Evolutionary conservation across 2,113 vertebrate species (phyloP), one percentile per base, ranked within the genome.

Genomic region (Dasyornis broadbenti): DNA sequence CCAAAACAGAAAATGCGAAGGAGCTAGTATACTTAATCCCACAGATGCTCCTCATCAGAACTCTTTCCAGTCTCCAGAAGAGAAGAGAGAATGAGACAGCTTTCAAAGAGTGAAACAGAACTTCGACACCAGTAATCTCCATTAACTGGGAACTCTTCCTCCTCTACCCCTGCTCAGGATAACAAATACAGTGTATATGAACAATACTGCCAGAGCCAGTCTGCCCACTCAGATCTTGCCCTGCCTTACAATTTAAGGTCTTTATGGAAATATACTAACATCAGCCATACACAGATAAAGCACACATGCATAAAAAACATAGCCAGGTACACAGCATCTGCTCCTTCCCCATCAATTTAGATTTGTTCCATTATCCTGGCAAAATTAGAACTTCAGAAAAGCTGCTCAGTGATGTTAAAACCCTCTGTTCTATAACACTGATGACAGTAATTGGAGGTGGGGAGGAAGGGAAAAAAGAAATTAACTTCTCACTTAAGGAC

Each of bases 401-500:
- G 53, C 59, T 91, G 76, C 20, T 69, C 77, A 45, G 35, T 49
- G 33, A 66, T 73, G 50, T 47, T 61, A 86, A 88, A 94, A 70
- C 13, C 23, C 44, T 76, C 60, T 31, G 3, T 28, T 49, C 76
- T 77, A 19, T 11, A 73, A 86, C 75, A 81, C 10, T 52, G 56
- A 86, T 63, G 68, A 81, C 60, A 90, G 77, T 82, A 80, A 86
- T 21, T 77, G 75, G 63, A 93, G 66, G 63, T 80, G 60, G 59
- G 59, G 40, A 95, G 26, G 66, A 93, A 86, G 16, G n/a, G 47
- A 94, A 89, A 35, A 60, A 90, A 80, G 61, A 92, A 77, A 91
- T 90, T 60, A 92, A 80, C 75, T 94, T 88, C 42, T 91, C 47
- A 59, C 82, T 91, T 95, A 96, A 94, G 94, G 90, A 93, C 82